A percentile compares a stretch with the other conserved stretches of the same genome.
Evolutionary conservation across 2,888 invertebrate species (phyloP).

Genomic region (Phymatocera aterrima): DNA sequence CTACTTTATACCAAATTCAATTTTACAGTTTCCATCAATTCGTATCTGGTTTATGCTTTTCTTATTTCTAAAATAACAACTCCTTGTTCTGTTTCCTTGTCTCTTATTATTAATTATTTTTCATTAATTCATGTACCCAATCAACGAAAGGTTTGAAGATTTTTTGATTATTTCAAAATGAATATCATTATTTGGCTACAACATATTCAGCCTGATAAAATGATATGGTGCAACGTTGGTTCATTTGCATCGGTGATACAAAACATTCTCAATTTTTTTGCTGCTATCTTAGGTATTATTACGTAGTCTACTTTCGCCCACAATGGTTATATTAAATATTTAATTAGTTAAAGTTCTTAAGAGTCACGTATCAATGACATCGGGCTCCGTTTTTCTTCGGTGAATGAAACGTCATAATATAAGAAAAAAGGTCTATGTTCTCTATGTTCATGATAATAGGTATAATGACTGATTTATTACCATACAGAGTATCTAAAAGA

Average conservation of each 20-base stretch:
- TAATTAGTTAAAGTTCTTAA: conserved; percentile 9
- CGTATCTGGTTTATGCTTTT: too few relatives aligned
- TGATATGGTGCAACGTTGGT: conserved; percentile 24
- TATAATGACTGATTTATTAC: conserved; percentile 39
- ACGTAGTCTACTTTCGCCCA: background rate
- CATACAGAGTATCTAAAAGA: conserved; percentile 33
- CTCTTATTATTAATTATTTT: background rate
- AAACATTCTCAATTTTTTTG: background rate
- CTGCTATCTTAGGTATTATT: background rate
- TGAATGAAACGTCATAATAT: conserved; percentile 38
- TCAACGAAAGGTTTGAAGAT: background rate
- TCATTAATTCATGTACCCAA: background rate
- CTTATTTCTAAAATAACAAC: too few relatives aligned
- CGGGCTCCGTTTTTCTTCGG: conserved; percentile 15
- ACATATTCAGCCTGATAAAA: background rate
- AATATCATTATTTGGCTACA: conserved; percentile 19
- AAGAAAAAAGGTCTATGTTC: conserved; percentile 20
- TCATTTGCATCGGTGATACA: background rate
- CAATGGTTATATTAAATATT: background rate
- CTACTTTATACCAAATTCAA: too few relatives aligned
- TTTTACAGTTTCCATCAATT: too few relatives aligned
- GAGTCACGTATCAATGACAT: conserved; percentile 36
- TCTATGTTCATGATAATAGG: conserved; percentile 32
- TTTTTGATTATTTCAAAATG: conserved; percentile 10
- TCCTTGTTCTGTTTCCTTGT: background rate